Conservation (phyloP, 2,113 vertebrate species). For the Galbula dea region DNA sequence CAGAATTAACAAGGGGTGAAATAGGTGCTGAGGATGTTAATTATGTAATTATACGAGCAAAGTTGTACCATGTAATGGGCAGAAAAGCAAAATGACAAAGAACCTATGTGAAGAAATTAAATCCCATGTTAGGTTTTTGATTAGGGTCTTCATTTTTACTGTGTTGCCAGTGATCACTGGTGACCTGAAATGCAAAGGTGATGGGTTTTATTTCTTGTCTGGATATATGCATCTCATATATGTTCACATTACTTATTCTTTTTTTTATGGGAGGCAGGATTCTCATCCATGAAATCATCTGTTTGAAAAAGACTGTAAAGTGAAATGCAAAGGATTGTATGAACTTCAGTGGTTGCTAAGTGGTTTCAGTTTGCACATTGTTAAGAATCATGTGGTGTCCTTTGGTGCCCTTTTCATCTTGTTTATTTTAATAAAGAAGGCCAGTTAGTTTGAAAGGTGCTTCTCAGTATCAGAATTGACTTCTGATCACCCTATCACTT, state of each 20-base stretch:
- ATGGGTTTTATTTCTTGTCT: slow-evolving; percentile 19
- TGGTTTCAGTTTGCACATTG: neutral
- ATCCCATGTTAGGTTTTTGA: neutral
- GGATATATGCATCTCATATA: slow-evolving; percentile 5
- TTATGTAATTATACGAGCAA: slow-evolving; percentile 38
- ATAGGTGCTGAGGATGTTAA: slow-evolving; percentile 59
- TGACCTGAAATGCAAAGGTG: neutral
- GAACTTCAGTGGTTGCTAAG: slow-evolving; percentile 12
- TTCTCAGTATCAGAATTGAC: slow-evolving; percentile 1
- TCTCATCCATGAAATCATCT: slow-evolving; percentile 37
- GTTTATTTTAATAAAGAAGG: slow-evolving; percentile 8
- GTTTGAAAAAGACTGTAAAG: neutral
- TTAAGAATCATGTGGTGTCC: slow-evolving; percentile 29
- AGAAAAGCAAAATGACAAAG: neutral
- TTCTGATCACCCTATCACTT: slow-evolving; percentile 26
- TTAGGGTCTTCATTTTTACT: neutral
- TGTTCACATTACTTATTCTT: neutral
- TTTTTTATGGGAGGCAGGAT: slow-evolving; percentile 25
- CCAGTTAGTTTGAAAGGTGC: slow-evolving; percentile 9
- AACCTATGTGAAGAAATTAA: slow-evolving; percentile 14
- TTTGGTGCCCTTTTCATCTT: neutral
- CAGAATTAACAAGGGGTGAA: slow-evolving; percentile 64
- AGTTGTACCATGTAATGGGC: neutral
- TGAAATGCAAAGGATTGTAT: slow-evolving; percentile 9
- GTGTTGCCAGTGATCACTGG: neutral